These are phyloP conservation scores for Stegastes partitus DNA, from an alignment of 2,113 vertebrate genomes.

Conservation along the genomic window DNA sequence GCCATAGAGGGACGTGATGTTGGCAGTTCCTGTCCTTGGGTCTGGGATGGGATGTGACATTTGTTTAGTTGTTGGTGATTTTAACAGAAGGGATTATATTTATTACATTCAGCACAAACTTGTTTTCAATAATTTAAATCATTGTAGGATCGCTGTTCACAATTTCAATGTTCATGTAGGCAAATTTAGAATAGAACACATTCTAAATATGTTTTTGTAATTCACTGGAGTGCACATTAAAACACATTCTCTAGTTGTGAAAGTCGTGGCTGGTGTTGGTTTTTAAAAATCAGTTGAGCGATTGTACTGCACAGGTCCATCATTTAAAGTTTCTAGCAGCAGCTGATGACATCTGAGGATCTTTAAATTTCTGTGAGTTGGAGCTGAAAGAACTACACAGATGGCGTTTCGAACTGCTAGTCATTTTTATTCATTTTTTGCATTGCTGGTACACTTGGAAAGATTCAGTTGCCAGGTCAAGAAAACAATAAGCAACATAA, in stretches of 20 bases:
- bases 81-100: neutral
- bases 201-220: neutral
- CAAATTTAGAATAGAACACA: neutral
- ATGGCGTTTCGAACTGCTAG: constrained; percentile 73
- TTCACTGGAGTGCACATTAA: neutral
- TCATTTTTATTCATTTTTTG: constrained; percentile 85
- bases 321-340: neutral
- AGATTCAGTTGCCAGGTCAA: constrained; percentile 86
- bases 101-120: neutral
- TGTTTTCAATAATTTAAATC: neutral
- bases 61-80: neutral
- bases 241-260: neutral
- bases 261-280: neutral
- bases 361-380: neutral
- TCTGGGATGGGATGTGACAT: neutral
- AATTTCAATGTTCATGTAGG: neutral
- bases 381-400: neutral
- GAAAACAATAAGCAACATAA: constrained; percentile 87
- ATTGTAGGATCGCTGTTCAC: neutral
- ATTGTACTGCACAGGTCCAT: too few species aligned
- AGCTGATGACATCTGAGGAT: neutral
- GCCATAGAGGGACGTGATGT: constrained; percentile 11
- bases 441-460: constrained; percentile 88
- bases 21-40: neutral
- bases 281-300: too few species aligned